phyloP scores from a whole-genome alignment of 2,797 vertebrate species.

The Tarsius wallacei region DNA sequence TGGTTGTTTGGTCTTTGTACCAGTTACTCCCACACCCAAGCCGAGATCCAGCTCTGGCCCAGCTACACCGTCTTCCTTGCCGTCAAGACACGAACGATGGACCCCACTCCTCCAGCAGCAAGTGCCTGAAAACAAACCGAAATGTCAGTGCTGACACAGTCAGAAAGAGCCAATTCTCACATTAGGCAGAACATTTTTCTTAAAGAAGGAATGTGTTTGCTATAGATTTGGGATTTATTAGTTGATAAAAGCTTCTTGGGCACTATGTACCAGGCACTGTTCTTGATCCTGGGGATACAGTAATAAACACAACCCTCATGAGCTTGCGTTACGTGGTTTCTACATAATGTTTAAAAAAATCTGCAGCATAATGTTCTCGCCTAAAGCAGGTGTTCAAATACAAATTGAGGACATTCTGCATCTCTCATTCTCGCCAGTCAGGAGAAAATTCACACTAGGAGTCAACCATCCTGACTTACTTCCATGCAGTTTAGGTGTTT shows the following conservation, averaged over 20 bases:
- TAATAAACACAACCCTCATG: neutral
- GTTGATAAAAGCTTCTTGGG: neutral
- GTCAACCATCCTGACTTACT: neutral
- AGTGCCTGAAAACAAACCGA: constrained; percentile 93
- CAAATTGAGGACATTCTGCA: neutral
- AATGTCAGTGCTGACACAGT: neutral
- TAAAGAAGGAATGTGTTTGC: neutral
- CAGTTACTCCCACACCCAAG: constrained; percentile 85
- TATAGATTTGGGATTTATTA: neutral
- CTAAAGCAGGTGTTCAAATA: neutral
- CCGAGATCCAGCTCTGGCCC: constrained; percentile 76
- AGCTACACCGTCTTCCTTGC: constrained; percentile 97
- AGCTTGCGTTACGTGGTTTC: neutral
- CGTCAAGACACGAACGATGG: constrained; percentile 97
- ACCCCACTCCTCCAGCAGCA: constrained; percentile 97
- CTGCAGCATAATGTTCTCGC: neutral
- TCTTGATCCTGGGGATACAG: neutral
- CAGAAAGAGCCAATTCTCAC: neutral
- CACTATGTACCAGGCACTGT: neutral
- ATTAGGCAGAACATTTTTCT: neutral
- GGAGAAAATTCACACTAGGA: constrained; percentile 24
- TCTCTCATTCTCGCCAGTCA: neutral
- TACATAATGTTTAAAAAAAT: neutral
- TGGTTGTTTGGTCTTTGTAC: constrained; percentile 89
- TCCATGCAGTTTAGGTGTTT: neutral